Evolutionary conservation across 2,113 vertebrate species (phyloP).

Genomic region (Vidua macroura): DNA sequence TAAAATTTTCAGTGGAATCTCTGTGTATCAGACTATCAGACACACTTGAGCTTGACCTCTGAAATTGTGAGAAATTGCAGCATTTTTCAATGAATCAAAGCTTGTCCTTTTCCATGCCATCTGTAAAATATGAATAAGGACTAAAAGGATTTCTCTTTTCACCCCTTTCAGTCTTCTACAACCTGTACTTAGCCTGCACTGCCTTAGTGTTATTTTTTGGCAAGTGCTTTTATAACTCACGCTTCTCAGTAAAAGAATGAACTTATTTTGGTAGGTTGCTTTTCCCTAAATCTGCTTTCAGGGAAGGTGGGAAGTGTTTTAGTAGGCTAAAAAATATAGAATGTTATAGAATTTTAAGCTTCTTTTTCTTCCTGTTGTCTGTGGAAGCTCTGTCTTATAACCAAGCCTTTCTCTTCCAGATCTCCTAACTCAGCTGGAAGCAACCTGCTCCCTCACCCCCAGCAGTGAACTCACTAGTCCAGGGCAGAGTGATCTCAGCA

Average conservation of each 20-base stretch:
- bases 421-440: conserved; percentile 86
- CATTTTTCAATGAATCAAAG: not conserved
- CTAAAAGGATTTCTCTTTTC: not conserved
- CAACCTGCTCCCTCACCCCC: conserved; percentile 83
- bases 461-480: conserved; percentile 87
- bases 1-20: not conserved
- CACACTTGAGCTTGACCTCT: not conserved
- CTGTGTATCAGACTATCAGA: not conserved
- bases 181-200: not conserved
- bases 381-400: not conserved
- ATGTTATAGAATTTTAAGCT: not conserved
- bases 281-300: not conserved
- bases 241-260: not conserved
- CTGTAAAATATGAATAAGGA: not conserved
- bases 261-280: not conserved
- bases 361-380: not conserved
- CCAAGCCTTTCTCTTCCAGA: conserved; percentile 70
- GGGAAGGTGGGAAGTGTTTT: not conserved
- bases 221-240: not conserved
- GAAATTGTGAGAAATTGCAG: not conserved
- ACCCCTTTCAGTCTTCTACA: not conserved
- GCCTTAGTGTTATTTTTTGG: not conserved
- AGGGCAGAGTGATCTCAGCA: conserved; percentile 83
- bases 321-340: not conserved
- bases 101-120: not conserved